These are phyloP conservation scores for Dynastes tityus DNA, from an alignment of 2,888 invertebrate species.

Conservation along the genomic window DNA sequence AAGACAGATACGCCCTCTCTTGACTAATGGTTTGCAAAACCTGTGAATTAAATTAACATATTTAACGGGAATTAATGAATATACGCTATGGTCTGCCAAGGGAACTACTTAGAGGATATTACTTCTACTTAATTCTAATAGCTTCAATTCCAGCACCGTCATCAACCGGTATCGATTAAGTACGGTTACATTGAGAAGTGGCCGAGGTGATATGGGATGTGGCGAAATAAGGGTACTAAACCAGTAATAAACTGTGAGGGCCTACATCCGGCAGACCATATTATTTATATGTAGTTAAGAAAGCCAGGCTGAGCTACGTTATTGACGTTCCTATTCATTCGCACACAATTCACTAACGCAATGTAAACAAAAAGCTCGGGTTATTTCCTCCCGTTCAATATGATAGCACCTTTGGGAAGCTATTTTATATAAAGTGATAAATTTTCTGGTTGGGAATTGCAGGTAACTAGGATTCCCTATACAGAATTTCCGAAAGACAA, in stretches of 20 bases:
- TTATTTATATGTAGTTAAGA: constrained; percentile 42
- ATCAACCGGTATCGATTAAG: constrained; percentile 38
- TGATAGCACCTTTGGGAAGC: neutral
- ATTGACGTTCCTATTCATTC: constrained; percentile 34
- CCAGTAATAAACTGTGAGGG: constrained; percentile 43
- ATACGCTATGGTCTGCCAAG: neutral
- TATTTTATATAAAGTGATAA: neutral
- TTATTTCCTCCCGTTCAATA: neutral
- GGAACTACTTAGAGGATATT: constrained; percentile 36
- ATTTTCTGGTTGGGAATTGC: neutral
- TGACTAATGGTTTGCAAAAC: no score
- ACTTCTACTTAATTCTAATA: constrained; percentile 41
- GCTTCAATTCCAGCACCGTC: constrained; percentile 19
- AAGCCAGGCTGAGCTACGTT: neutral
- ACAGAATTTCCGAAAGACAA: no score
- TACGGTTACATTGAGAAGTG: constrained; percentile 34
- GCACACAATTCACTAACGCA: constrained; percentile 22
- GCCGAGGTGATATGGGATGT: constrained; percentile 33
- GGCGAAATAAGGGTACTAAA: constrained; percentile 33
- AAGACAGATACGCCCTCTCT: no score
- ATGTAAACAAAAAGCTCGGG: constrained; percentile 19
- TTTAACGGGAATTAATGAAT: constrained; percentile 14
- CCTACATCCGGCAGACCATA: constrained; percentile 37
- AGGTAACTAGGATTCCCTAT: no score
- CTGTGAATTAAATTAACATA: constrained; percentile 28